phyloP scores from a whole-genome alignment of 1,140 invertebrate genomes.

The Oryzaephilus surinamensis region DNA sequence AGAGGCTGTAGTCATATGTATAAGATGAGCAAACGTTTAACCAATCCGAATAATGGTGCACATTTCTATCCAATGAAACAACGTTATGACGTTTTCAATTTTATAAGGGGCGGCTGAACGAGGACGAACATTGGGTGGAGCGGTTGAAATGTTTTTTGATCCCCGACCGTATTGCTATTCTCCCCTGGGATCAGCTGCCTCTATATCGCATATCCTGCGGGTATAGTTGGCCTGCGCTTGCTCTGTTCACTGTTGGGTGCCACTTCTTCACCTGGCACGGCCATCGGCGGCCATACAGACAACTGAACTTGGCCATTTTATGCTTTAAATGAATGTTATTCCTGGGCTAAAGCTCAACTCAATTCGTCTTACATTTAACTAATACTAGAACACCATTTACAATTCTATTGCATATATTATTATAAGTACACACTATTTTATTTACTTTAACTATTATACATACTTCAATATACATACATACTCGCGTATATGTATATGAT shows the following conservation, averaged over 20 bases:
- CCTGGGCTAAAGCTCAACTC: too few relatives aligned
- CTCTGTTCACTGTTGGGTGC: slow-evolving; percentile 10
- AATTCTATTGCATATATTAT: not conserved
- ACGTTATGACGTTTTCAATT: too few relatives aligned
- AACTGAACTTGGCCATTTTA: slow-evolving; percentile 4
- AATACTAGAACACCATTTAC: too few relatives aligned
- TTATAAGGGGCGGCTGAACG: too few relatives aligned
- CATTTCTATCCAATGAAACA: too few relatives aligned
- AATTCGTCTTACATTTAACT: too few relatives aligned
- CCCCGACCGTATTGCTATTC: not conserved
- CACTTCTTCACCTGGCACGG: slow-evolving; percentile 10
- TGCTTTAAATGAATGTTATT: slow-evolving; percentile 4
- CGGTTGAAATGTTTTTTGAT: slow-evolving; percentile 3
- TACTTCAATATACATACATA: not conserved
- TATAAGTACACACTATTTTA: not conserved
- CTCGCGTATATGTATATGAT: not conserved
- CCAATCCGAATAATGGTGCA: slow-evolving; percentile 5
- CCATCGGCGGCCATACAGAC: slow-evolving; percentile 7
- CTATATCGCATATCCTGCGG: too few relatives aligned
- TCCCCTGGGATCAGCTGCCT: slow-evolving; percentile 11
- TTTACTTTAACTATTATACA: not conserved
- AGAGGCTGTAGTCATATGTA: too few relatives aligned
- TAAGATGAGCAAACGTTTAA: slow-evolving; percentile 14
- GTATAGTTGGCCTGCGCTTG: slow-evolving; percentile 10
- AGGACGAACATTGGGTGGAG: too few relatives aligned